Conservation (phyloP, 1,140 invertebrate genomes). For the Drosophila lowei region DNA sequence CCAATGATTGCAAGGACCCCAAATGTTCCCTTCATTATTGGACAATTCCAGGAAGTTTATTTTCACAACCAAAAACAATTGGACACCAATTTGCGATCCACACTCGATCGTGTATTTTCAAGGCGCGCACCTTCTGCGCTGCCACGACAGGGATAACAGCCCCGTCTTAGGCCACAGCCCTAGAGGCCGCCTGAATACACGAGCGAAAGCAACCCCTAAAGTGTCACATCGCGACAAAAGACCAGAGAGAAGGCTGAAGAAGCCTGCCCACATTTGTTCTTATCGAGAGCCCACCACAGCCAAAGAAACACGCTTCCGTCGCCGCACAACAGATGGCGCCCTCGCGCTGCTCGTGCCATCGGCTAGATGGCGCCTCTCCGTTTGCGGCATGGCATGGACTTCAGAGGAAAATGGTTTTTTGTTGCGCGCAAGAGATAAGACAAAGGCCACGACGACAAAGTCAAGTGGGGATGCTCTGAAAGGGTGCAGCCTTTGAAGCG, state of each 20-base stretch:
- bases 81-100: too few species aligned
- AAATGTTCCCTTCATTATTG: too few species aligned
- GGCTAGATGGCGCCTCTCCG: conserved; percentile 47
- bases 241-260: conserved; percentile 14
- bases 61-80: too few species aligned
- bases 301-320: conserved; percentile 12
- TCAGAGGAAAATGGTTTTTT: background rate
- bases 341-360: background rate
- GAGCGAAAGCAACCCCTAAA: conserved; percentile 44
- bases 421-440: background rate
- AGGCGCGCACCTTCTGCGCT: too few species aligned
- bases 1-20: too few species aligned
- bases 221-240: background rate
- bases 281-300: background rate
- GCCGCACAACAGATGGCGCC: conserved; percentile 58
- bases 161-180: conserved; percentile 33
- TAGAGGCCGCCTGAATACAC: too few species aligned
- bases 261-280: conserved; percentile 11
- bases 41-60: too few species aligned
- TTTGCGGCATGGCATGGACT: too few species aligned
- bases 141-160: conserved; percentile 31
- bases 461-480: too few species aligned
- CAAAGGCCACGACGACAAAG: conserved; percentile 3
- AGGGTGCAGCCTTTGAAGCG: background rate
- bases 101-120: too few species aligned